Percentiles rank a stretch among this genome's conserved stretches.
Evolutionary conservation across 1,140 invertebrate genomes (phyloP).

Genomic region (Callitettix versicolor): DNA sequence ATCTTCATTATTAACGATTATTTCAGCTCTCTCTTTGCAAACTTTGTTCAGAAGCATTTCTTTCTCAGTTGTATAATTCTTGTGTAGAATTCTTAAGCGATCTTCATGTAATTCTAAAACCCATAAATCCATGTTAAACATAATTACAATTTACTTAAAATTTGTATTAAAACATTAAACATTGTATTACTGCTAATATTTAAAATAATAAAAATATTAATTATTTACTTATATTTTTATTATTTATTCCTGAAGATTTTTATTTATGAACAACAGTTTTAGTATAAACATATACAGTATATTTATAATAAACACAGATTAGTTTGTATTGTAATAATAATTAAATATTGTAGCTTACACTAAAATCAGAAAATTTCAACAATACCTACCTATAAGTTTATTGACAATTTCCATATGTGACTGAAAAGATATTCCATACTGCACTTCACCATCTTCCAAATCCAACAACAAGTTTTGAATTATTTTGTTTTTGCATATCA

Average conservation of each 20-base stretch:
- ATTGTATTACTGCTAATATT: too few relatives aligned
- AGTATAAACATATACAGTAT: too few relatives aligned
- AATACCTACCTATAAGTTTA: conserved; percentile 51
- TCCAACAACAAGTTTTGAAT: conserved; percentile 50
- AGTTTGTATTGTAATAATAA: too few relatives aligned
- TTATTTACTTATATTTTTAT: too few relatives aligned
- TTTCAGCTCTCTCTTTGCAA: conserved; percentile 24
- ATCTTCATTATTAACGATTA: conserved; percentile 23
- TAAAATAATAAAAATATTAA: conserved; percentile 13
- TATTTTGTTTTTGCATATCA: conserved; percentile 52
- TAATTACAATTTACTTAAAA: background rate
- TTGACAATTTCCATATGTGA: conserved; percentile 56
- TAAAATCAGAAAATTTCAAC: too few relatives aligned
- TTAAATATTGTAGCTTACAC: too few relatives aligned
- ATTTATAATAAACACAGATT: too few relatives aligned
- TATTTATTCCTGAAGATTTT: too few relatives aligned
- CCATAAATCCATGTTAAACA: conserved; percentile 12
- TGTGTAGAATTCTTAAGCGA: conserved; percentile 40
- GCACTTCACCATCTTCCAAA: conserved; percentile 52
- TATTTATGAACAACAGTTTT: too few relatives aligned
- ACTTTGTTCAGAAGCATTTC: conserved; percentile 22
- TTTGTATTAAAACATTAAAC: background rate
- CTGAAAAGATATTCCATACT: conserved; percentile 54
- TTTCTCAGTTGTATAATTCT: conserved; percentile 39
- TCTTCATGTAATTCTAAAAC: conserved; percentile 35